Base-by-base conservation (phyloP, 2,888 invertebrate genomes). In the Ormyrus rosae region DNA sequence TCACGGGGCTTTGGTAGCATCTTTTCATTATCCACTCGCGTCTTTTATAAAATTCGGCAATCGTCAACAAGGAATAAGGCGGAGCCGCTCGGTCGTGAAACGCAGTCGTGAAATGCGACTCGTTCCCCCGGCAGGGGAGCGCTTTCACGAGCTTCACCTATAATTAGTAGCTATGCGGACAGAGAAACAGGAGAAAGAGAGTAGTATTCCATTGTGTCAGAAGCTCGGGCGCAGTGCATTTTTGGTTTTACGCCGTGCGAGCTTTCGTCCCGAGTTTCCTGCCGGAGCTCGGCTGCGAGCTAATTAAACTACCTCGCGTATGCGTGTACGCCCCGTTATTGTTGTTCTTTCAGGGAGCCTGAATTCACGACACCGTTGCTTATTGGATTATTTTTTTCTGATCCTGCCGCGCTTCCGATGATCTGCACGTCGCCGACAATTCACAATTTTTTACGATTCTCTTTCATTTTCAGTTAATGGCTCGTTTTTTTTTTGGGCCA, bases 261-360 rank as follows among this genome's bases (percentile, higher is more conserved):
- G 34, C 34, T 34, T 34, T 34, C 51, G 5, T 58, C 45, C 19
- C 45, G 60, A 50, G 50, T 9, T 19, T 48, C 45, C 63, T 68
- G 11, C 45, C 34, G 34, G 61, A 8, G 51, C 34, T 13, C 7
- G 34, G 34, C 51, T 51, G 58, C 53, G 7, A 69, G 53, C 76
- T 77, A 64, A 77, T 77, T 77, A 77, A 71, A 71, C 70, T 63
- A 74, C 60, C 8, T 2, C 50, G 4, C 10, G n/a, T 13, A 58
- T 58, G 65, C 67, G 51, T 65, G 50, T 6, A 2, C 19, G 34
- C 7, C 7, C 34, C 10, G 10, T 50, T 72, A 10, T 72, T 5
- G 9, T 34, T 45, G 46, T 10, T 46, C 13, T 10, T 9, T 51
- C 51, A 6, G 10, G 10, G 0, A 10, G n/a, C 45, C 45, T 19